Base-by-base conservation (phyloP, 2,888 invertebrate species). In the Drosophila borealis region DNA sequence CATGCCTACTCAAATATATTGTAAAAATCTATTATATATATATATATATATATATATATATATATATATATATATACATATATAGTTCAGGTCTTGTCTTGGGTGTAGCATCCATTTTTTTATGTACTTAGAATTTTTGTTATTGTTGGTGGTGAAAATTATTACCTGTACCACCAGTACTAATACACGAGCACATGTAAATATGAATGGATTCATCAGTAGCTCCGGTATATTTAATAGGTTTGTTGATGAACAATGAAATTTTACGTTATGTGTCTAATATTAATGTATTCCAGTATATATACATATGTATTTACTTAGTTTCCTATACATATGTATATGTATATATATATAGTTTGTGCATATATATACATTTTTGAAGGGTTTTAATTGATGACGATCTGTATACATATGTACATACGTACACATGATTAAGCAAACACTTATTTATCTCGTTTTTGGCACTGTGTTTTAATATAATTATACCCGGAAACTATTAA, bases 131-230 rank as follows among this genome's bases (percentile, higher is more conserved):
- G 36, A 39, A 10, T 39, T 33, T 44, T 45, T 41, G 29, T 54
- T 42, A 17, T 51, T 44, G n/a, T 44, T 51, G 39, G 13, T 37
- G n/a, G 37, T 39, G 37, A 51, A 39, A 14, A 39, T 11, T 21
- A 9, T 51, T 39, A 37, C 37, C 14, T 51, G 37, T 39, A 51
- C 37, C 51, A 51, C 14, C 37, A 25, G 13, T 14, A 37, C 37
- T 11, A 21, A 51, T 34, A 37, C 51, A 11, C 21, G 37, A 51
- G 25, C 25, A 39, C 37, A 39, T 25, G 8, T 51, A 51, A 10
- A 25, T 25, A 8, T 25, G 50, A n/a, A 17, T 19, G 29, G 9
- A 39, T 29, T 5, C 6, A 25, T 29, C 19, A 49, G 37, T 25
- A 25, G 6, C 46, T 45, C 29, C 19, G 34, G 5, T 25, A 39